Evolutionary conservation across 2,888 invertebrate species (phyloP).

Genomic region (Plebejus anna): DNA sequence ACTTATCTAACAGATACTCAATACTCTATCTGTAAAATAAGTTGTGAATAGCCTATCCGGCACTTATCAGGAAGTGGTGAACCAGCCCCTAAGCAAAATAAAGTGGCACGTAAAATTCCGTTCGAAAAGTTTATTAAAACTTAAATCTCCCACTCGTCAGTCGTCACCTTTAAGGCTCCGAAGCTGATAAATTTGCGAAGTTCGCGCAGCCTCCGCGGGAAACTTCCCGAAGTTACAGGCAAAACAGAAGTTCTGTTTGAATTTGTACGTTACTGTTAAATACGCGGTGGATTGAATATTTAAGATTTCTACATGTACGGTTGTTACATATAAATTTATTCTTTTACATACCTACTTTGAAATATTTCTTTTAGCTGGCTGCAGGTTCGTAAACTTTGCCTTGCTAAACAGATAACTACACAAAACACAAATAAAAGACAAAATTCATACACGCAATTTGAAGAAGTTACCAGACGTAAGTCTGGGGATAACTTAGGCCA

Average conservation of each 20-base stretch:
- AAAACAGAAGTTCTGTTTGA: slow-evolving; percentile 17
- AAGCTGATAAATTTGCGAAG: slow-evolving; percentile 5
- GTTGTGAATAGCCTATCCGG: no score
- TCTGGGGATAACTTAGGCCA: background rate
- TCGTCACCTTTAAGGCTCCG: background rate
- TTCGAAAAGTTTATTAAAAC: background rate
- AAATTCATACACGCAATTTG: background rate
- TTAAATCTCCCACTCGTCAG: background rate
- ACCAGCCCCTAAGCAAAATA: background rate
- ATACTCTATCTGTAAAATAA: no score
- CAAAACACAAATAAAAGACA: background rate
- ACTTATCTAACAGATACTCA: no score
- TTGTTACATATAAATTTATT: background rate
- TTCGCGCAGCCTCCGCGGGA: background rate
- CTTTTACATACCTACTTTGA: no score
- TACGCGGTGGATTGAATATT: background rate
- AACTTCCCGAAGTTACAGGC: background rate
- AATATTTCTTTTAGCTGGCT: no score
- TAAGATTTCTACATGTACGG: background rate
- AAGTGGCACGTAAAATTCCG: background rate
- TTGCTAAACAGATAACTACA: background rate
- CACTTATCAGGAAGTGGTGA: no score
- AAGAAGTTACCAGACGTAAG: background rate
- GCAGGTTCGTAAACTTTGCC: no score
- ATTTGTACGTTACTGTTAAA: slow-evolving; percentile 10